Percentiles rank a stretch among this genome's conserved stretches.
These are phyloP conservation scores for Oreochromis grahami DNA, from an alignment of 2,797 vertebrate genomes.

Conservation along the genomic window DNA sequence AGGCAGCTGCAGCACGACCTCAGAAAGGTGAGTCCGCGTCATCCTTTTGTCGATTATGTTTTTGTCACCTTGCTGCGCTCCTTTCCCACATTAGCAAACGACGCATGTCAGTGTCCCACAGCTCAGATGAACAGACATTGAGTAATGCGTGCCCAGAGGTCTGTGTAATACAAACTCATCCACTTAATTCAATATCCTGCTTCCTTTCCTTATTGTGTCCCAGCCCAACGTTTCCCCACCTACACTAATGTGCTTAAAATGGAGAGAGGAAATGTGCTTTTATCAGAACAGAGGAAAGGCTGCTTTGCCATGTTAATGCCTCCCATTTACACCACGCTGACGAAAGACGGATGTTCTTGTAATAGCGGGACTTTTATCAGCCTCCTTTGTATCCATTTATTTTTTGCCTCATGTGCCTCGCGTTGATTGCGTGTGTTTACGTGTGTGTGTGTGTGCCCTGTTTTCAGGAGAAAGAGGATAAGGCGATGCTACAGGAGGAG, in stretches of 20 bases:
- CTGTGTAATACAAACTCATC: conserved; percentile 57
- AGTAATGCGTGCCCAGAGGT: conserved; percentile 46
- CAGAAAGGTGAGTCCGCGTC: conserved; percentile 80
- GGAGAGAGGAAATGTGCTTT: conserved; percentile 51
- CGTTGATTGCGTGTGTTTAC: conserved; percentile 2
- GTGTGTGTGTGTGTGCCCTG: rapidly evolving
- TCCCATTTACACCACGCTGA: conserved; percentile 35
- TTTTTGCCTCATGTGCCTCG: conserved; percentile 13
- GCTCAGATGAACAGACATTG: conserved; percentile 27
- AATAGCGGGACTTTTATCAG: conserved; percentile 47
- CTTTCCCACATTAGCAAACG: neutral
- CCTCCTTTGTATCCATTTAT: conserved; percentile 22
- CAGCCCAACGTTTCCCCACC: conserved; percentile 35
- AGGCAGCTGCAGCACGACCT: conserved; percentile 93
- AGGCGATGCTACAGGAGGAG: conserved; percentile 92
- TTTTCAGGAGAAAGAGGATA: conserved; percentile 93
- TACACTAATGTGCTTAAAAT: conserved; percentile 52
- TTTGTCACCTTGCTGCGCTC: neutral
- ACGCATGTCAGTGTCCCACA: conserved; percentile 23
- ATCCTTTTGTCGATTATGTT: neutral
- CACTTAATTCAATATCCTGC: conserved; percentile 67
- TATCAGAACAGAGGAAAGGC: conserved; percentile 32
- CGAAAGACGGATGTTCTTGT: conserved; percentile 44
- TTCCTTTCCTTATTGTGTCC: conserved; percentile 64
- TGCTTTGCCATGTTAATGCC: conserved; percentile 48